These are phyloP conservation scores for Forpus xanthops DNA, from an alignment of 2,797 vertebrate genomes.

Conservation along the genomic window DNA sequence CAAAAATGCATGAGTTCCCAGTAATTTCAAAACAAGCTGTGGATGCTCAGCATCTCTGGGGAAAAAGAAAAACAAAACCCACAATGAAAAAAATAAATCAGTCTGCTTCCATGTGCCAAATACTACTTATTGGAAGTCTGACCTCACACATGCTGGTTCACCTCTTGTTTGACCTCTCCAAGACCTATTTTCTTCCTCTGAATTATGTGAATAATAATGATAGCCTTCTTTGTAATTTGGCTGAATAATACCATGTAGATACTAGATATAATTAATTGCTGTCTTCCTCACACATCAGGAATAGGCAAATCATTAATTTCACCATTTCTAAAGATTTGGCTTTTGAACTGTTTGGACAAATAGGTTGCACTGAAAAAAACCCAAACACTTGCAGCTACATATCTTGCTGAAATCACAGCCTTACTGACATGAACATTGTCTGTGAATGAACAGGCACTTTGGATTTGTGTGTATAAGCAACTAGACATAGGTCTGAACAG, in stretches of 20 bases:
- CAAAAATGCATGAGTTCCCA: not conserved
- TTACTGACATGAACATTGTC: not conserved
- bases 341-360: not conserved
- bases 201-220: not conserved
- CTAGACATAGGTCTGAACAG: not conserved
- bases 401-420: not conserved
- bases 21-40: not conserved
- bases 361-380: not conserved
- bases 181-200: not conserved
- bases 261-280: not conserved
- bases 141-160: not conserved
- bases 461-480: not conserved
- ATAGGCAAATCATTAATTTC: not conserved
- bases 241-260: not conserved
- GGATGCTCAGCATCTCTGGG: not conserved
- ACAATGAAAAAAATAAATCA: not conserved
- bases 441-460: not conserved
- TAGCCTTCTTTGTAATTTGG: not conserved
- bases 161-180: constrained; percentile 1
- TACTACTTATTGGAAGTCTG: not conserved
- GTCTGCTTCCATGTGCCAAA: not conserved
- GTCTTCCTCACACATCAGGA: not conserved
- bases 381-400: not conserved
- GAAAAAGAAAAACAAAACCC: not conserved
- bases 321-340: not conserved